Evolutionary conservation across 2,113 vertebrate species (phyloP), one percentile per base, ranked within the genome.

Genomic region (Condylura cristata): DNA sequence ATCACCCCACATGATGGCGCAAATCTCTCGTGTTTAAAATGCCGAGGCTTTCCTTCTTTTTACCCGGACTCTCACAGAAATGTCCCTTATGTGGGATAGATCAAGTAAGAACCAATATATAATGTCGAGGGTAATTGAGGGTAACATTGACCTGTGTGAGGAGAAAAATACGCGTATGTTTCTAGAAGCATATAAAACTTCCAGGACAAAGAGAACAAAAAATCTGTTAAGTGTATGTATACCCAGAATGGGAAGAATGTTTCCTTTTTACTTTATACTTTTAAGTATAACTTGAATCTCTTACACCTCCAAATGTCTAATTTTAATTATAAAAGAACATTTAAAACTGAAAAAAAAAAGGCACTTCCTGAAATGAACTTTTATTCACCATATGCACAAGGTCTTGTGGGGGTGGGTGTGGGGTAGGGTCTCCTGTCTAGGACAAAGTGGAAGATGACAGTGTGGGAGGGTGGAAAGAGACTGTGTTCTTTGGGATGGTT

Each of bases 241-340:
- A 89, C 44, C 13, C 87, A 84, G 51, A 72, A 75, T 5, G 90
- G 26, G 70, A 12, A 92, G 13, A 76, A 74, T 2, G 24, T 90
- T 46, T 74, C 26, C n/a, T 89, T 82, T 83, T 41, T 4, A 53
- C 30, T 66, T 74, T 65, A 65, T 74, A 66, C 44, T 34, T 53
- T 72, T 82, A 68, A 48, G 37, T 53, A 58, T 26, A 70, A 37
- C 78, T 84, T 88, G 17, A 96, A 71, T 93, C 71, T 93, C 65
- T 93, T 92, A 81, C 53, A 22, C 53, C 32, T 32, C 71, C 17
- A 12, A 20, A 76, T 79, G 8, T 18, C 41, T 85, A 71, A 12
- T 87, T 93, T 95, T 94, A 53, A 61, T 83, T 56, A 51, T 56
- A 92, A 86, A 92, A 95, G 51, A 81, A 48, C 26, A 80, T 83